Base-by-base conservation (phyloP, 2,797 vertebrate genomes). In the Danionella dracula region DNA sequence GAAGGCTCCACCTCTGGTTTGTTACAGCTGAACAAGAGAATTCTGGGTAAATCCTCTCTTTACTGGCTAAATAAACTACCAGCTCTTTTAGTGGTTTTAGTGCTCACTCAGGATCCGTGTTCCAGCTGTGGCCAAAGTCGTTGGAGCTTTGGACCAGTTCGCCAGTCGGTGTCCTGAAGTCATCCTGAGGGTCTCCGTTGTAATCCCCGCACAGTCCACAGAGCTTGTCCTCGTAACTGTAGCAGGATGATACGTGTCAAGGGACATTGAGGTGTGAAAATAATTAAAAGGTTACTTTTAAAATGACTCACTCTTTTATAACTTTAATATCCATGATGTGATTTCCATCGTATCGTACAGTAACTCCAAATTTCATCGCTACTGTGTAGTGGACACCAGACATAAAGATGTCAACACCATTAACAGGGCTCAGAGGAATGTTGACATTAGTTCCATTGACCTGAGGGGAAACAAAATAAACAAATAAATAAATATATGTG, bases 81-180 rank as follows among this genome's bases (percentile, higher is more conserved):
- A 6, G 23, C 6, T 27, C 23, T 27, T 27, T 3, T 27, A 3
- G 23, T 27, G 23, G 23, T 3, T 27, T 27, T 27, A 44, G 4
- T 12, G 17, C 80, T 81, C 45, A 83, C 83, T 78, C 41, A 19
- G 79, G 62, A 72, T 88, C 81, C 1, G 75, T 85, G 72, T 84
- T 86, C 89, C 89, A 90, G 77, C 89, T 90, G 80, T 88, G 68
- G 53, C 87, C 89, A 72, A 90, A 90, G 1, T 86, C 84, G 48
- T 80, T 84, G 11, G 73, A 61, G 32, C 58, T 71, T 42, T 17
- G 78, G 44, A 84, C 79, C 60, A 86, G 69, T n/a, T 63, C 69
- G 55, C 89, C 87, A 50, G 82, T 70, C 1, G 89, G 85, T 13
- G 81, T 87, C 23, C 81, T 79, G 83, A 89, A 89, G 60, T 90